Conservation (phyloP, 2,888 invertebrate species). For the Acanthosoma haemorrhoidale region DNA sequence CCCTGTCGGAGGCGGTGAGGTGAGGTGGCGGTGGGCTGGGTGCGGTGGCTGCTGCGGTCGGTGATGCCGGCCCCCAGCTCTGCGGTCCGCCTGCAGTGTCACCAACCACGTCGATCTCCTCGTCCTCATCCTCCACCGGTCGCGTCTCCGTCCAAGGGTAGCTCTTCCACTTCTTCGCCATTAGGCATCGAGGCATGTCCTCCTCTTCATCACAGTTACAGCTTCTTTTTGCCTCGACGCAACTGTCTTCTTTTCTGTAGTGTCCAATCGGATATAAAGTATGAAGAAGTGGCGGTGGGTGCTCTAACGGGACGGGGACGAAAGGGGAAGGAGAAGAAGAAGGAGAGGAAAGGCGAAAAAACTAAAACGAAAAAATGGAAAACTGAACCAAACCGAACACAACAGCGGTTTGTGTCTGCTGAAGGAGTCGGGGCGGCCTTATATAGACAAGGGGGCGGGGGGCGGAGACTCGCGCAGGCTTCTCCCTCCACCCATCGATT, state of each 20-base stretch:
- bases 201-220: slow-evolving; percentile 44
- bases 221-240: slow-evolving; percentile 3
- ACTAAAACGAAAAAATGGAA: slow-evolving; percentile 41
- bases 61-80: slow-evolving; percentile 39
- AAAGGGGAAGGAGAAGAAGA: slow-evolving; percentile 27
- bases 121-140: slow-evolving; percentile 44
- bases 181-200: slow-evolving; percentile 89
- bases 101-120: slow-evolving; percentile 78
- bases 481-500: slow-evolving; percentile 33
- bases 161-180: slow-evolving; percentile 94
- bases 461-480: slow-evolving; percentile 41
- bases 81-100: slow-evolving; percentile 36
- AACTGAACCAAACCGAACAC: slow-evolving; percentile 39
- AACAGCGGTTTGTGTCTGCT: slow-evolving; percentile 43
- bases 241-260: neutral
- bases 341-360: slow-evolving; percentile 37
- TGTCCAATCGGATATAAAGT: neutral
- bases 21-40: slow-evolving; percentile 46
- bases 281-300: slow-evolving; percentile 19
- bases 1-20: slow-evolving; percentile 41
- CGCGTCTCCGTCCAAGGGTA: slow-evolving; percentile 64
- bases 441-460: slow-evolving; percentile 40
- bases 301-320: slow-evolving; percentile 16
- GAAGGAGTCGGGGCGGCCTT: slow-evolving; percentile 44
- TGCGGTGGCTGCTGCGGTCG: slow-evolving; percentile 65